Percentiles rank a stretch among this genome's conserved stretches.
phyloP scores from a whole-genome alignment of 2,113 vertebrate species.

The Puntigrus tetrazona region DNA sequence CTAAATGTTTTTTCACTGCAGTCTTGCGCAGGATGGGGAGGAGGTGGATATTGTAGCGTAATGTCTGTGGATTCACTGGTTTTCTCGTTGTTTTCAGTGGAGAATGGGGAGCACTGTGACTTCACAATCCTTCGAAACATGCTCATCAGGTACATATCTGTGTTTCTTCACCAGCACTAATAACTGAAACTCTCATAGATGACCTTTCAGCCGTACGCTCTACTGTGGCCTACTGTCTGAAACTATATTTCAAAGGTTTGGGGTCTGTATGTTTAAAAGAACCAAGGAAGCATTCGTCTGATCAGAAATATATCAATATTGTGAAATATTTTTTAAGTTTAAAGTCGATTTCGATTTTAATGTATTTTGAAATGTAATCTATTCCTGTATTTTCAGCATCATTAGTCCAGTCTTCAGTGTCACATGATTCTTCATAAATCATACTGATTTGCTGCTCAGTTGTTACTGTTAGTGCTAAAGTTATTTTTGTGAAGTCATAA shows the following conservation, averaged over 20 bases:
- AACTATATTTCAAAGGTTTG: neutral
- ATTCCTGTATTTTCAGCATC: neutral
- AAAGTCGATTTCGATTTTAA: neutral
- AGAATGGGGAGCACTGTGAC: constrained; percentile 96
- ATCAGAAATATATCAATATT: neutral
- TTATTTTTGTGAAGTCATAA: neutral
- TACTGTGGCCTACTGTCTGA: neutral
- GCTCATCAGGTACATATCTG: constrained; percentile 86
- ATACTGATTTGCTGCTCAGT: neutral
- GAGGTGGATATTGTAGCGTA: neutral
- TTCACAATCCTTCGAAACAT: constrained; percentile 96
- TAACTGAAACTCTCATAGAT: neutral
- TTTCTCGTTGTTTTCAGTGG: constrained; percentile 75
- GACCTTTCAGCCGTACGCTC: no score
- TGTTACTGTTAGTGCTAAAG: no score
- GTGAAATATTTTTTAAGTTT: neutral
- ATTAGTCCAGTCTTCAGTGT: neutral
- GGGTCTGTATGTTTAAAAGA: neutral
- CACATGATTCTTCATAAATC: neutral
- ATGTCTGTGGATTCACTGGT: neutral
- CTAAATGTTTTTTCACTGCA: no score
- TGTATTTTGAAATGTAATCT: neutral
- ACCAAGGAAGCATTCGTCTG: neutral
- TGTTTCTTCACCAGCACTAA: neutral
- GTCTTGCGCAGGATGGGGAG: neutral